Conservation (phyloP, 2,888 invertebrate genomes). For the Coremacera marginata region DNA sequence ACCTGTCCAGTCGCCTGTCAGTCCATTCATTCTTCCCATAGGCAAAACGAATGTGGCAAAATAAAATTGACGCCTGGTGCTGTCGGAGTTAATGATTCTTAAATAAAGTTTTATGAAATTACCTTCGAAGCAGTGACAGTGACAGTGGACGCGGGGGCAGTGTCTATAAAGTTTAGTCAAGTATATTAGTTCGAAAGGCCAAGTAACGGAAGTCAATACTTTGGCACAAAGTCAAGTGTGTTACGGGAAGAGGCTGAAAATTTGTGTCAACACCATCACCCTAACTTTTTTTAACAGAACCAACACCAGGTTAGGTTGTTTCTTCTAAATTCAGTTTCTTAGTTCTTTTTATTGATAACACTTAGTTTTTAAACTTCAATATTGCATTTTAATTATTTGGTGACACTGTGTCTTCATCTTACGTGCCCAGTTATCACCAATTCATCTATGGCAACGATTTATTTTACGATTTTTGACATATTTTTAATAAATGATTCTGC, state of each 20-base stretch:
- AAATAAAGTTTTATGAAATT: not conserved
- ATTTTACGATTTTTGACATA: too few species aligned
- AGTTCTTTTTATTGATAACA: too few species aligned
- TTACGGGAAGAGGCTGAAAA: not conserved
- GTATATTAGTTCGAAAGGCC: not conserved
- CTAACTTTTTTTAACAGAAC: too few species aligned
- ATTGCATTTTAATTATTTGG: too few species aligned
- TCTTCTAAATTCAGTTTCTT: too few species aligned
- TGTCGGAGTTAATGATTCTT: slow-evolving; percentile 17
- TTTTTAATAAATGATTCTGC: too few species aligned
- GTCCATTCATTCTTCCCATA: not conserved
- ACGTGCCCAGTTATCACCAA: too few species aligned
- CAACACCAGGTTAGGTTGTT: too few species aligned
- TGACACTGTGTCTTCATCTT: too few species aligned
- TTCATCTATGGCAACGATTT: too few species aligned
- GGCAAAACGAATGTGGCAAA: not conserved
- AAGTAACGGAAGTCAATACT: not conserved
- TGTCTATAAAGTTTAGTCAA: not conserved
- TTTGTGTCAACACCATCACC: too few species aligned
- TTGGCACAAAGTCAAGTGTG: not conserved
- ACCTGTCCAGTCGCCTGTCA: not conserved
- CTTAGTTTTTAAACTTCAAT: too few species aligned
- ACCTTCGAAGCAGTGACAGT: not conserved
- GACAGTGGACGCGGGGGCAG: not conserved
- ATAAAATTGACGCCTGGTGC: not conserved